Conservation (phyloP, 2,113 vertebrate genomes). For the Raja brachyura region DNA sequence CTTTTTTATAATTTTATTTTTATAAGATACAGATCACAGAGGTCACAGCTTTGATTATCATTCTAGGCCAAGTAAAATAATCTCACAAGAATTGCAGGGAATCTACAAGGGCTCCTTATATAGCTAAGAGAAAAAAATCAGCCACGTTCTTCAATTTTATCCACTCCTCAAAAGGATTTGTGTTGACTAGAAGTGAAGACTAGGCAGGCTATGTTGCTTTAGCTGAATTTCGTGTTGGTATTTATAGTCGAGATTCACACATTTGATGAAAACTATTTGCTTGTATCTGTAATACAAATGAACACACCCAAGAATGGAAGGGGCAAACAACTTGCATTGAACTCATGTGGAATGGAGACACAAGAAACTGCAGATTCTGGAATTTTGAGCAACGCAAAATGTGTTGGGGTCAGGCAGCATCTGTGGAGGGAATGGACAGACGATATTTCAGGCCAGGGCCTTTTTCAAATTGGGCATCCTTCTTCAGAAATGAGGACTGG, state of each 20-base stretch:
- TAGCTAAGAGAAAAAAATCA: not conserved
- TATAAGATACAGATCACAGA: not conserved
- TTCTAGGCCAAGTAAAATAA: not conserved
- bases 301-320: not conserved
- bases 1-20: not conserved
- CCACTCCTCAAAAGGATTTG: not conserved
- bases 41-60: not conserved
- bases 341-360: not conserved
- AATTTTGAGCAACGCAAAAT: no score
- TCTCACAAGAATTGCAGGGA: not conserved
- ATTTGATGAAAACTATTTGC: not conserved
- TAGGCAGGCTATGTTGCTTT: not conserved
- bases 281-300: no score
- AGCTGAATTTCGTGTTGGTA: not conserved
- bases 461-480: no score
- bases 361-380: no score
- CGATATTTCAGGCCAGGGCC: no score
- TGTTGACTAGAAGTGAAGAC: not conserved
- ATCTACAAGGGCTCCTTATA: not conserved
- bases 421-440: no score
- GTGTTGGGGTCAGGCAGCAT: no score
- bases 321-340: not conserved
- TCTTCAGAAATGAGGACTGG: not conserved
- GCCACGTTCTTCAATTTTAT: not conserved
- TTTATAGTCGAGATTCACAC: not conserved